Evolutionary conservation across 2,888 invertebrate genomes (phyloP), one percentile per base, ranked within the genome.

Genomic region (Willowsia nigromaculata): DNA sequence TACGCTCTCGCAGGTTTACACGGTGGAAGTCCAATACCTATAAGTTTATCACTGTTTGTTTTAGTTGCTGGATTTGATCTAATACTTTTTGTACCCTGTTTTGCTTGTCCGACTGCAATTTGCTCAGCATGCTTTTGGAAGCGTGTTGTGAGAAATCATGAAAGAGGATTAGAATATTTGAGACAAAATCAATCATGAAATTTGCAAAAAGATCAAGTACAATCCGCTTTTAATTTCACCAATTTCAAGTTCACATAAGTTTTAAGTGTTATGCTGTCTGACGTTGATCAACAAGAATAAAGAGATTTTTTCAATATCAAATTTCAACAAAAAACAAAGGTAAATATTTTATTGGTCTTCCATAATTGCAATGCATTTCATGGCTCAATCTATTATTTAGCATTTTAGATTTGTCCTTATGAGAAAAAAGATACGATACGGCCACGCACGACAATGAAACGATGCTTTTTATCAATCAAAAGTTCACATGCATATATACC

Each of bases 41-140:
- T 18, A n/a, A 74, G 88, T 82, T 33, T 88, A 71, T 9, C 47
- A 13, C 3, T 88, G 3, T 88, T 88, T 56, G 71, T 82, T 9
- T 40, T 88, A 47, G 59, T 82, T 59, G 88, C 88, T 40, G 74
- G 82, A 22, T 88, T 88, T 62, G 88, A 88, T 82, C 68, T 88
- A 27, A 74, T 82, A 13, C 59, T 88, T 27, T 88, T 88, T 43
- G 47, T 88, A 47, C 86, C 86, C n/a, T 88, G 81, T 59, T 88
- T 88, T 50, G 88, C 88, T 33, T 82, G 81, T 30, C 88, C 88
- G 2, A 82, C 88, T 9, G 88, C 82, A 4, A 65, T 88, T 43
- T 88, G 88, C 25, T 68, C 88, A 0, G 88, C 82, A 6, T 88
- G 88, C 74, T 88, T 88, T 33, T 88, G 82, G 82, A 81, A 74